Evolutionary conservation across 2,797 vertebrate genomes (phyloP).

Genomic region (Muraenolepis orangiensis): DNA sequence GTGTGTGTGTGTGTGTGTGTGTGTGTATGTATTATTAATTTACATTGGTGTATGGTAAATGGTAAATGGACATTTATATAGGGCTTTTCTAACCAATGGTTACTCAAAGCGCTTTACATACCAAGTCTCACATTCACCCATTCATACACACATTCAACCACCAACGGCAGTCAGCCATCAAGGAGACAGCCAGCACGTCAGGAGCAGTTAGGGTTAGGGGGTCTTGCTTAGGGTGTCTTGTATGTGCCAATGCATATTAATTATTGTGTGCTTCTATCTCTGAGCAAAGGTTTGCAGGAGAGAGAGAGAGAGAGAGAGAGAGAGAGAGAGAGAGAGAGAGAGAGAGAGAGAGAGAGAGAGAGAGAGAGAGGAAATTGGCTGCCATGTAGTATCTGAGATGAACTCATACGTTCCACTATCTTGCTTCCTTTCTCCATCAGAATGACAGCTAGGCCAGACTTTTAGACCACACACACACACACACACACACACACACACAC

Average conservation of each 20-base stretch:
- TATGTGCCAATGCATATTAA: background rate
- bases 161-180: too few relatives aligned
- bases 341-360: background rate
- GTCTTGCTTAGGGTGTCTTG: too few relatives aligned
- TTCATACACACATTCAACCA: too few relatives aligned
- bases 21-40: background rate
- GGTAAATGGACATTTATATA: too few relatives aligned
- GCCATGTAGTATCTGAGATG: background rate
- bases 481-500: conserved; percentile 8
- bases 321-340: background rate
- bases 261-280: background rate
- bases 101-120: too few relatives aligned
- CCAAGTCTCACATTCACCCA: too few relatives aligned
- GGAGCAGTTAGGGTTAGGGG: too few relatives aligned
- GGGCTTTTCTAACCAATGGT: too few relatives aligned
- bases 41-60: background rate
- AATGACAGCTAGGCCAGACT: conserved; percentile 4
- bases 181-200: too few relatives aligned
- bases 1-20: background rate
- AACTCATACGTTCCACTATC: conserved; percentile 11
- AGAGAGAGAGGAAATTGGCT: background rate
- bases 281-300: background rate
- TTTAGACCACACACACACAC: background rate
- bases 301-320: background rate
- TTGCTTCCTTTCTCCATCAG: conserved; percentile 3